phyloP scores from a whole-genome alignment of 2,113 vertebrate genomes.

The Albula glossodonta region DNA sequence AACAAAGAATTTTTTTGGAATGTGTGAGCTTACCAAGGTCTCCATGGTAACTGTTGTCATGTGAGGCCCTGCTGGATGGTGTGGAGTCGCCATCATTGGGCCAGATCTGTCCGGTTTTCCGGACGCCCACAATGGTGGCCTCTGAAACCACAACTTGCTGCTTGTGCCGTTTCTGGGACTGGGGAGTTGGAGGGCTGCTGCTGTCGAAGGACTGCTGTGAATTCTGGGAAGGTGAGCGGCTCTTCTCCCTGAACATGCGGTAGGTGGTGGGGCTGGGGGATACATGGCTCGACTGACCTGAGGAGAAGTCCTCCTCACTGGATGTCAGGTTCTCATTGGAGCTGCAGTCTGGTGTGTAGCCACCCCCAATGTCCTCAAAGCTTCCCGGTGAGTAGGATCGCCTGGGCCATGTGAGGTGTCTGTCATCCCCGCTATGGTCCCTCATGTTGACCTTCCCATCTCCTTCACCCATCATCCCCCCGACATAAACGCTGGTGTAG shows the following conservation, averaged over 20 bases:
- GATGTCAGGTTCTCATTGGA: constrained; percentile 98
- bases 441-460: constrained; percentile 65
- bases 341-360: constrained; percentile 97
- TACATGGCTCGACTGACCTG: constrained; percentile 92
- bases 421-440: constrained; percentile 80
- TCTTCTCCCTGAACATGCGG: constrained; percentile 85
- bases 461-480: constrained; percentile 70
- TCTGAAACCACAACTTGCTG: constrained; percentile 87
- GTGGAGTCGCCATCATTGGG: constrained; percentile 80
- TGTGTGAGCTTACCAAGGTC: constrained; percentile 80
- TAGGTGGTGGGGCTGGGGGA: constrained; percentile 91
- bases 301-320: constrained; percentile 97
- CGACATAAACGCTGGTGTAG: constrained; percentile 86
- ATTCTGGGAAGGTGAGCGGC: constrained; percentile 92
- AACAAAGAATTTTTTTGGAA: neutral
- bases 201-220: constrained; percentile 96
- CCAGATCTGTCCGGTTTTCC: constrained; percentile 95
- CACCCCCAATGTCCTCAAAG: constrained; percentile 87
- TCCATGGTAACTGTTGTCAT: constrained; percentile 85
- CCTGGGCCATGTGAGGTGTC: constrained; percentile 92
- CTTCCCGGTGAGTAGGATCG: constrained; percentile 92
- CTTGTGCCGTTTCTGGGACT: constrained; percentile 88
- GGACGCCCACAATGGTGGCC: constrained; percentile 89
- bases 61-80: constrained; percentile 70
- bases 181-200: constrained; percentile 93